A percentile compares a stretch with the other conserved stretches of the same genome.
These are phyloP conservation scores for Pantherophis alleghaniensis DNA, from an alignment of 2,797 vertebrate species.

Conservation along the genomic window DNA sequence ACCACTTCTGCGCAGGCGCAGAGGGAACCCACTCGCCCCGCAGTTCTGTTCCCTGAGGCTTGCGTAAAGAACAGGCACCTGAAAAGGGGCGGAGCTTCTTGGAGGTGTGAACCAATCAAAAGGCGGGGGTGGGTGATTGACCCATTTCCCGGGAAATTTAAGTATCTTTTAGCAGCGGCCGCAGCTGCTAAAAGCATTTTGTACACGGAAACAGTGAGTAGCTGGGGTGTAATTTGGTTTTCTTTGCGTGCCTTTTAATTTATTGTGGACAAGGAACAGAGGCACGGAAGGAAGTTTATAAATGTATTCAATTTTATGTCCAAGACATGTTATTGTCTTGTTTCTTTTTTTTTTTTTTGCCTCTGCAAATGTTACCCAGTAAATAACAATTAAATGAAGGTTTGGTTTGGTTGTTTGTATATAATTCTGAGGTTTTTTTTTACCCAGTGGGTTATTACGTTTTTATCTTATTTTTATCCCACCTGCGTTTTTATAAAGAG, in stretches of 20 bases:
- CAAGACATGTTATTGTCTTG: neutral
- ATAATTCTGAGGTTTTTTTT: neutral
- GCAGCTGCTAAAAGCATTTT: neutral
- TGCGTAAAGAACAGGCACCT: neutral
- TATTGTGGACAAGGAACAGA: neutral
- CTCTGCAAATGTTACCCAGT: neutral
- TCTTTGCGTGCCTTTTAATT: neutral
- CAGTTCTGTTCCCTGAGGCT: too few species aligned
- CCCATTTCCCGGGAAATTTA: slow-evolving; percentile 42
- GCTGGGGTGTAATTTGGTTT: neutral
- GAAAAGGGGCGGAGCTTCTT: neutral
- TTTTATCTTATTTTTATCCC: neutral
- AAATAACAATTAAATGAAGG: neutral
- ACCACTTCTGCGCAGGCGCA: neutral
- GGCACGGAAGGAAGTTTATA: neutral
- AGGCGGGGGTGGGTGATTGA: fast-evolving
- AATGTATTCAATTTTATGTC: neutral
- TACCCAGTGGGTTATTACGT: neutral
- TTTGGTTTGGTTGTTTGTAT: neutral
- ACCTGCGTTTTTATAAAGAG: neutral
- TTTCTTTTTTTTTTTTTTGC: neutral
- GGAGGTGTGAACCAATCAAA: slow-evolving; percentile 24
- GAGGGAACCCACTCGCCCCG: too few species aligned
- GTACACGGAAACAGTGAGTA: neutral
- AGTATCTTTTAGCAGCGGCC: neutral